Evolutionary conservation across 2,888 invertebrate species (phyloP).

Genomic region (Mayetiola destructor): DNA sequence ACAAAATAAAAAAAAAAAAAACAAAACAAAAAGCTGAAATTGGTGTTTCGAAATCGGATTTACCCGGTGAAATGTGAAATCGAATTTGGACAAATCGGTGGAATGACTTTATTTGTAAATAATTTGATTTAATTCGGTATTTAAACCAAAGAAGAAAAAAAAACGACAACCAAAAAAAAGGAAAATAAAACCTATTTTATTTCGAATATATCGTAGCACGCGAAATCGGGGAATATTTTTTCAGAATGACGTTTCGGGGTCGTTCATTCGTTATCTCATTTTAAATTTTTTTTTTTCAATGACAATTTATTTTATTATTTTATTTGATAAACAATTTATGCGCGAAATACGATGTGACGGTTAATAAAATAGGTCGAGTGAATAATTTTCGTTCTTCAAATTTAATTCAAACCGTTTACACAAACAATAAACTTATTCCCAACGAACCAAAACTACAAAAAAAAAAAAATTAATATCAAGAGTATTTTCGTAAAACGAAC

Average conservation of each 20-base stretch:
- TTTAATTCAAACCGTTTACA: too few species aligned
- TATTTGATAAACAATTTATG: neutral
- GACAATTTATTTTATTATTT: neutral
- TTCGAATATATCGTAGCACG: neutral
- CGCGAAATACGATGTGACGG: neutral
- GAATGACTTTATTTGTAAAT: neutral
- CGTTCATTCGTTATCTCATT: too few species aligned
- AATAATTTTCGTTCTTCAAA: slow-evolving; percentile 7
- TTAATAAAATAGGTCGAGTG: slow-evolving; percentile 9
- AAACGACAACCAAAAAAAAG: neutral
- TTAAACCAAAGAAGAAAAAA: neutral
- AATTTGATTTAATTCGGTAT: neutral
- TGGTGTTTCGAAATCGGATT: slow-evolving; percentile 23
- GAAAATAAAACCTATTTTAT: slow-evolving; percentile 9
- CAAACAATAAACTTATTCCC: too few species aligned
- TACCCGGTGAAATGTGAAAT: too few species aligned
- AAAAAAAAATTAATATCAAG: too few species aligned
- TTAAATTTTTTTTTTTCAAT: neutral
- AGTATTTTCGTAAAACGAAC: slow-evolving; percentile 4
- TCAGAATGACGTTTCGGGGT: too few species aligned
- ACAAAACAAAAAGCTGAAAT: slow-evolving; percentile 17
- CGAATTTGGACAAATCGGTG: neutral
- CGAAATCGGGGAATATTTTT: neutral
- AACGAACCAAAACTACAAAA: too few species aligned
- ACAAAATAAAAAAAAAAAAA: too few species aligned